Conservation (phyloP, 2,888 invertebrate genomes). For the Caenorhabditis macrosperma region DNA sequence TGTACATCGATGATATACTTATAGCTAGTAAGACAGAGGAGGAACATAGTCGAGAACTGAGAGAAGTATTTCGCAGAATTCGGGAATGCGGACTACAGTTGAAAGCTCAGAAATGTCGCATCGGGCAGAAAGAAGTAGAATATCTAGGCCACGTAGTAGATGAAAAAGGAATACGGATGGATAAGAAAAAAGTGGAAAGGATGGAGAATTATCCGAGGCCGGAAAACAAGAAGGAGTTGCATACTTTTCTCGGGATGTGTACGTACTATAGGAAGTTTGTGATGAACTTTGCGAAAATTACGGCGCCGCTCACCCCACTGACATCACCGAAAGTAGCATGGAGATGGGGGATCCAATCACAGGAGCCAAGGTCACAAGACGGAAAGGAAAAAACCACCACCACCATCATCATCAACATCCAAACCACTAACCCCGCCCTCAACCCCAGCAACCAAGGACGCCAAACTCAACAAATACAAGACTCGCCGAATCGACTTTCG, state of each 20-base stretch:
- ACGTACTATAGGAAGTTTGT: constrained; percentile 67
- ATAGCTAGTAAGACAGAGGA: constrained; percentile 50
- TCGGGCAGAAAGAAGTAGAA: neutral
- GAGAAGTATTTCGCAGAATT: constrained; percentile 36
- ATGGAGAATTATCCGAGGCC: constrained; percentile 1
- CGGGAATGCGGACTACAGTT: constrained; percentile 10
- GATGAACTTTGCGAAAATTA: constrained; percentile 50
- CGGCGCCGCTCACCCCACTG: too few relatives aligned
- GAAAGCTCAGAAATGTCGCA: constrained; percentile 3
- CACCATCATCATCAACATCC: too few relatives aligned
- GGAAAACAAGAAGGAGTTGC: neutral
- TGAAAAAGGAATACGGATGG: neutral
- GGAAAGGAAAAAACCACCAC: too few relatives aligned
- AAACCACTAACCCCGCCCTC: constrained; percentile 57
- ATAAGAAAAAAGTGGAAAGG: constrained; percentile 13
- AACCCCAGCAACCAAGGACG: too few relatives aligned
- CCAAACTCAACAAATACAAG: too few relatives aligned
- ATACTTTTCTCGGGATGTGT: constrained; percentile 58
- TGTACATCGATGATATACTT: constrained; percentile 72
- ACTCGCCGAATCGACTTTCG: too few relatives aligned
- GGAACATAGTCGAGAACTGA: constrained; percentile 52
- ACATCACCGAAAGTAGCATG: too few relatives aligned
- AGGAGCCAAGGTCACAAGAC: too few relatives aligned
- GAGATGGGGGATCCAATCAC: too few relatives aligned
- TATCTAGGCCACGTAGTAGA: constrained; percentile 5